Evolutionary conservation across 2,888 invertebrate species (phyloP).

Genomic region (Boloria euphrosyne): DNA sequence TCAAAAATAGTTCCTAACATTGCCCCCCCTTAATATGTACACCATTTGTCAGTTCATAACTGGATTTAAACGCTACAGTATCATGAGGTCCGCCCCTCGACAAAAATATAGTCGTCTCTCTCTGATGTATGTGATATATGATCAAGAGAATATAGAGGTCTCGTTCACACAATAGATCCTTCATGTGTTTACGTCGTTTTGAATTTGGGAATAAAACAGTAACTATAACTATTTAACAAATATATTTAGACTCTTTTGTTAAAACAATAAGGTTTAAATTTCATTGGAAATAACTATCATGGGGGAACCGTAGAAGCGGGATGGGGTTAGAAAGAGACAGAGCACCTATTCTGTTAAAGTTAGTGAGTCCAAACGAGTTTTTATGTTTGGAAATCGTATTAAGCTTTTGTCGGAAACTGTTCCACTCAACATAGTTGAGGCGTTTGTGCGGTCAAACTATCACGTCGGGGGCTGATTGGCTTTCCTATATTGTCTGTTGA

Average conservation of each 20-base stretch:
- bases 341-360: constrained; percentile 75
- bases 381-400: constrained; percentile 83
- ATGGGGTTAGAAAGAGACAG: constrained; percentile 67
- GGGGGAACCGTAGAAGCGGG: constrained; percentile 75
- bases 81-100: constrained; percentile 66
- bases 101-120: constrained; percentile 51
- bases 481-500: constrained; percentile 71
- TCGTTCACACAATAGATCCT: constrained; percentile 60
- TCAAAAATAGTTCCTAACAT: constrained; percentile 83
- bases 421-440: constrained; percentile 80
- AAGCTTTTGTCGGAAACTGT: constrained; percentile 82
- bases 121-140: constrained; percentile 44
- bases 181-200: constrained; percentile 66
- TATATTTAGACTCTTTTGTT: constrained; percentile 40
- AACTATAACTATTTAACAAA: constrained; percentile 45
- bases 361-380: constrained; percentile 81
- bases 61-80: constrained; percentile 79
- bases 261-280: constrained; percentile 40
- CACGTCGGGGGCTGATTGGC: constrained; percentile 75
- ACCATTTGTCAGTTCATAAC: constrained; percentile 83
- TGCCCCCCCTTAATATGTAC: constrained; percentile 82
- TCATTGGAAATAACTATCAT: constrained; percentile 46
- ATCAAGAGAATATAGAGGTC: constrained; percentile 47
- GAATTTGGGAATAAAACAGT: constrained; percentile 59
- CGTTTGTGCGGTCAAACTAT: constrained; percentile 80